phyloP scores from a whole-genome alignment of 2,888 invertebrate genomes.

The Drosophila paramelanica region DNA sequence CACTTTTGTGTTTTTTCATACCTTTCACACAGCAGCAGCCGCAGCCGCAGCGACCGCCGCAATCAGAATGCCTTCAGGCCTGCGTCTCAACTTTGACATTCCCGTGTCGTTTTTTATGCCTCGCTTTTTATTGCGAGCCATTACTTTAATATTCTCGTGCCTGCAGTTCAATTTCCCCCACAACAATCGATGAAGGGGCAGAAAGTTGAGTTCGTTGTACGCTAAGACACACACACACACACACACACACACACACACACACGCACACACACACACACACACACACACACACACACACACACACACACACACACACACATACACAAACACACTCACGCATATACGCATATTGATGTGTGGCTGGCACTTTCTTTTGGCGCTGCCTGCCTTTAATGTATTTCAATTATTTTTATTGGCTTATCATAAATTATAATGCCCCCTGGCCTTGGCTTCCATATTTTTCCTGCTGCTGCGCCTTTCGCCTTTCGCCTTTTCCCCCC shows the following conservation, averaged over 20 bases:
- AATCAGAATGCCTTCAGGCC: conserved; percentile 29
- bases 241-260: conserved; percentile 30
- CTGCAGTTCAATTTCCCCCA: conserved; percentile 28
- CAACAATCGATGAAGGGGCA: conserved; percentile 48
- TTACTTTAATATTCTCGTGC: conserved; percentile 62
- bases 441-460: conserved; percentile 64
- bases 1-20: conserved; percentile 40
- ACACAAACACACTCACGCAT: conserved; percentile 30
- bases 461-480: background rate
- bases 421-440: conserved; percentile 68
- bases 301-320: conserved; percentile 22
- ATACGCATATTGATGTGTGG: conserved; percentile 26
- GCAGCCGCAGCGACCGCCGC: conserved; percentile 14
- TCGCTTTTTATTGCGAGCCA: conserved; percentile 64
- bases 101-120: conserved; percentile 44
- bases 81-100: conserved; percentile 63
- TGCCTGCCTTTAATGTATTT: conserved; percentile 66
- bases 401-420: conserved; percentile 76
- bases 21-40: conserved; percentile 44
- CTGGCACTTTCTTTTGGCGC: conserved; percentile 33
- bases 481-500: background rate
- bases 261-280: conserved; percentile 18
- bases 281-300: conserved; percentile 32
- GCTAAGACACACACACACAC: conserved; percentile 28
- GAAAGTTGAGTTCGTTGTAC: conserved; percentile 43